Conservation (phyloP, 2,797 vertebrate genomes). For the Ptychadena robeensis region DNA sequence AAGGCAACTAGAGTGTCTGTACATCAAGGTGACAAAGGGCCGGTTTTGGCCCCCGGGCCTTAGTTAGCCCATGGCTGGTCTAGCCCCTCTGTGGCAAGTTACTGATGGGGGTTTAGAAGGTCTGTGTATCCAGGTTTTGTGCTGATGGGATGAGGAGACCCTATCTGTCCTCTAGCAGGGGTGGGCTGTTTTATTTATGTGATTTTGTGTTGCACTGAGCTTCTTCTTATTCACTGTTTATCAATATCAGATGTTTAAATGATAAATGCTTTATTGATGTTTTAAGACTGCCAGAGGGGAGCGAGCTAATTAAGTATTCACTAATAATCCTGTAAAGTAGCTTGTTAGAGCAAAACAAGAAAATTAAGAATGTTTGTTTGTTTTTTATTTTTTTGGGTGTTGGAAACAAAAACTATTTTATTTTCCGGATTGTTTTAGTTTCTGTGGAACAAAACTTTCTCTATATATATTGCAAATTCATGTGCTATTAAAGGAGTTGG, state of each 20-base stretch:
- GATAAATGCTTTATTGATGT: conserved; percentile 50
- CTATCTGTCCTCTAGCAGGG: conserved; percentile 23
- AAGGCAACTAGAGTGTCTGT: no score
- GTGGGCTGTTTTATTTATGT: conserved; percentile 55
- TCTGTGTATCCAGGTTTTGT: neutral
- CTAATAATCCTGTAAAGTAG: conserved; percentile 34
- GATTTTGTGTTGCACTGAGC: conserved; percentile 61
- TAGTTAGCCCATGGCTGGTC: no score
- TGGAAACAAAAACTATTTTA: conserved; percentile 34
- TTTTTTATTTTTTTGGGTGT: conserved; percentile 33
- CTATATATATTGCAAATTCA: conserved; percentile 68
- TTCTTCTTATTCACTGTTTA: conserved; percentile 60
- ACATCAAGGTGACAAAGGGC: no score
- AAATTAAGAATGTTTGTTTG: conserved; percentile 42
- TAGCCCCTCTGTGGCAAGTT: neutral
- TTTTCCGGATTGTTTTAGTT: conserved; percentile 28
- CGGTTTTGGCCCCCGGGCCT: no score
- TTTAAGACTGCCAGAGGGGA: conserved; percentile 45
- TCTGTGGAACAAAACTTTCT: conserved; percentile 59
- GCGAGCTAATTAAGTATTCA: conserved; percentile 50
- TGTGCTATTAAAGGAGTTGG: conserved; percentile 70
- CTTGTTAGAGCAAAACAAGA: conserved; percentile 2
- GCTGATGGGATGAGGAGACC: neutral
- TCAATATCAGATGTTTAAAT: conserved; percentile 62
- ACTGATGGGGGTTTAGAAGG: neutral